Base-by-base conservation (phyloP, 2,797 vertebrate genomes). In the Ceyx erithaca region DNA sequence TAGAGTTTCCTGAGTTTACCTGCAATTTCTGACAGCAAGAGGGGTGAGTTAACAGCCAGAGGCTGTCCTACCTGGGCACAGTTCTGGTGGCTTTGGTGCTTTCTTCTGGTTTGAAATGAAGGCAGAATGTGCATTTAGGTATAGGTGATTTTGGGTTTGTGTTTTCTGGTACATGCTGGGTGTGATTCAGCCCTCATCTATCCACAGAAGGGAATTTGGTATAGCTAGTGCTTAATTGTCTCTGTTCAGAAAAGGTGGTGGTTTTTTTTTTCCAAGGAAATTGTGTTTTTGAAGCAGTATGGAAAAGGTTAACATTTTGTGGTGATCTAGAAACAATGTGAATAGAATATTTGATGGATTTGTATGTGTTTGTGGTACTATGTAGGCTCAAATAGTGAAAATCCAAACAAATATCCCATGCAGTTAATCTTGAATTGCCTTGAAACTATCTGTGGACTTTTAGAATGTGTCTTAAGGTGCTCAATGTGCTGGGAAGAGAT, bases 61-160 rank as follows among this genome's bases (percentile, higher is more conserved):
- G 11, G 5, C 9, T 54, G 1, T 75, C 4, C 26, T 41, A 1
- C 26, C 4, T 3, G 2, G n/a, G 6, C 1, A 8, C 4, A 5
- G 1, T 54, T 85, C 7, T 31, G 31, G 19, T 62, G 64, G 12
- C 30, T 85, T 70, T 3, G 9, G 0, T 3, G 4, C 5, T 51
- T 77, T 57, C 23, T 73, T 61, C 23, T 45, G 35, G 5, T 54
- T 71, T 82, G 31, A 73, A 82, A 62, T 59, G 14, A 59, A 72
- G 33, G n/a, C 2, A 12, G 1, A 0, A 7, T 4, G 7, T 57
- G 35, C 1, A 3, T 21, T 67, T 70, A 73, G 25, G 10, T 55
- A 7, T 58, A 22, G 1, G 4, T 45, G 28, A 8, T 40, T 85
- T 75, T 80, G 6, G 54, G 57, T 48, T 6, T 64, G 3, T 72